These are phyloP conservation scores for Threskiornis aethiopicus DNA, from an alignment of 2,797 vertebrate species.

Conservation along the genomic window DNA sequence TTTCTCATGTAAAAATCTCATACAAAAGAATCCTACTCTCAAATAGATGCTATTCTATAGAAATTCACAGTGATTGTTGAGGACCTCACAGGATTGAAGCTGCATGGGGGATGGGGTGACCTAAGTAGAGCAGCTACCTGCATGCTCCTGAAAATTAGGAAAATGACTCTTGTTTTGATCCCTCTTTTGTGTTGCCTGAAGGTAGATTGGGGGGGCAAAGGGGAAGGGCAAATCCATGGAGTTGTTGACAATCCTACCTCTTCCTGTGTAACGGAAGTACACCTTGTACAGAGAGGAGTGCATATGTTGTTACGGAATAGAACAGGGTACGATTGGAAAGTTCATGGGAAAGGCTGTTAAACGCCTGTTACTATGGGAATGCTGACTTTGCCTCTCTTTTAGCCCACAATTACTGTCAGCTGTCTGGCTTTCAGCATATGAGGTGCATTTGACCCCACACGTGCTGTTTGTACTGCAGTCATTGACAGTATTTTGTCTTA, in stretches of 20 bases:
- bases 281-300: not conserved
- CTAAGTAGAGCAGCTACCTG: not conserved
- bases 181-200: not conserved
- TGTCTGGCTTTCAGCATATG: not conserved
- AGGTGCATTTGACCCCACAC: not conserved
- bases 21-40: not conserved
- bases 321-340: not conserved
- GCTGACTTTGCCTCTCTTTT: constrained; percentile 1
- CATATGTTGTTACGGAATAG: not conserved
- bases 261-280: not conserved
- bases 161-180: not conserved
- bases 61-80: not conserved
- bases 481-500: not conserved
- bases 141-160: not conserved
- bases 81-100: not conserved
- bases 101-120: not conserved
- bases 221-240: not conserved
- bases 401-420: not conserved
- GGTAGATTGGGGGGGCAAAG: not conserved
- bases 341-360: not conserved
- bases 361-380: not conserved
- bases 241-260: not conserved
- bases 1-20: not conserved
- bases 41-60: not conserved
- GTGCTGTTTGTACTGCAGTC: not conserved